phyloP scores from a whole-genome alignment of 2,888 invertebrate species.

The Ypsolopha sequella region DNA sequence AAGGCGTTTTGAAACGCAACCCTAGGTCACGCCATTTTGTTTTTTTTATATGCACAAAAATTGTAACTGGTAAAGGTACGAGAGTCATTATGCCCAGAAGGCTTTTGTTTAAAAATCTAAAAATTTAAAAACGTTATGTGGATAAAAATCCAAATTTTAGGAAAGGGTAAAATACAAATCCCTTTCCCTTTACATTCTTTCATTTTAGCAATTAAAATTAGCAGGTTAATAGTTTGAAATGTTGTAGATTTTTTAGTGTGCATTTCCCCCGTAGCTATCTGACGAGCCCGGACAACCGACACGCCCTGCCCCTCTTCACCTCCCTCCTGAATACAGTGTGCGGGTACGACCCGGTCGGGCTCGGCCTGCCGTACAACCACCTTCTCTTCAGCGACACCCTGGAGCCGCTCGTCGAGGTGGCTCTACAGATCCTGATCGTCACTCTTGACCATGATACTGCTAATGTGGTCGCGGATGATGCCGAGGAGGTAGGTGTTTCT shows the following conservation, averaged over 20 bases:
- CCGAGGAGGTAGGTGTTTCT: slow-evolving; percentile 69
- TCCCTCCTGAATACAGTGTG: slow-evolving; percentile 97
- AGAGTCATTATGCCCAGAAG: too few relatives aligned
- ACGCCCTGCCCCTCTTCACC: slow-evolving; percentile 97
- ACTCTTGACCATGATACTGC: slow-evolving; percentile 94
- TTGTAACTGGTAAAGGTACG: too few relatives aligned
- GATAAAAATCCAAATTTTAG: too few relatives aligned
- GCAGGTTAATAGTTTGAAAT: too few relatives aligned
- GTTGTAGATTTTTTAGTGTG: background rate
- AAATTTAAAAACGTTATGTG: too few relatives aligned
- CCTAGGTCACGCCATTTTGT: too few relatives aligned
- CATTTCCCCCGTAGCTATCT: slow-evolving; percentile 63
- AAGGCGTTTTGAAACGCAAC: too few relatives aligned
- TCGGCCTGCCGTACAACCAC: slow-evolving; percentile 98
- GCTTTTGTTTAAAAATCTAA: too few relatives aligned
- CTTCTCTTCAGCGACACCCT: slow-evolving; percentile 92
- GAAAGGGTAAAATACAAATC: too few relatives aligned
- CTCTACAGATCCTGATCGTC: slow-evolving; percentile 94
- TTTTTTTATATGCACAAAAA: too few relatives aligned
- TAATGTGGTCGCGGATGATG: slow-evolving; percentile 64
- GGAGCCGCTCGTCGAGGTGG: slow-evolving; percentile 94
- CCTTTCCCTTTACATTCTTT: too few relatives aligned
- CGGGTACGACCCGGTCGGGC: slow-evolving; percentile 98
- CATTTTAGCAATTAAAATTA: too few relatives aligned
- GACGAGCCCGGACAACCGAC: slow-evolving; percentile 85